phyloP scores from a whole-genome alignment of 2,888 invertebrate species.

The Calameuta pallipes region DNA sequence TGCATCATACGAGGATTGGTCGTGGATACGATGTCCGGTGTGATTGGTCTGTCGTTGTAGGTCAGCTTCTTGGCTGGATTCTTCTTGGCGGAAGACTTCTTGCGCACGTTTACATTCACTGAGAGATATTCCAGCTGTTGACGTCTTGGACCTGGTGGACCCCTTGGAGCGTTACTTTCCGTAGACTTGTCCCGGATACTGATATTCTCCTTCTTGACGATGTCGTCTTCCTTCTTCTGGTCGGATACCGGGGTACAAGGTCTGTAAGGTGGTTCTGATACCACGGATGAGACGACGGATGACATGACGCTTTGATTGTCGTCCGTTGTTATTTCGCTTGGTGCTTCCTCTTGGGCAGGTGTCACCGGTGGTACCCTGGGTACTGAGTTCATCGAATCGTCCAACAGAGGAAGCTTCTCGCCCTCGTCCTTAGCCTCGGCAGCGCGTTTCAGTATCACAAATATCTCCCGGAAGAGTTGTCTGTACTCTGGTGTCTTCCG shows the following conservation, averaged over 20 bases:
- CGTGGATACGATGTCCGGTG: slow-evolving; percentile 69
- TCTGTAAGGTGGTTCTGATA: slow-evolving; percentile 59
- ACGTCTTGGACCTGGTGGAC: slow-evolving; percentile 68
- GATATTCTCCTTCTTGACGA: slow-evolving; percentile 66
- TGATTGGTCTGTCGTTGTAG: slow-evolving; percentile 32
- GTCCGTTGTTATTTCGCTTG: slow-evolving; percentile 75
- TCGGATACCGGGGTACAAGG: slow-evolving; percentile 60
- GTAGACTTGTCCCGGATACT: slow-evolving; percentile 28
- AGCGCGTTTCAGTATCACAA: slow-evolving; percentile 84
- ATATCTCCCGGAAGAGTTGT: slow-evolving; percentile 85
- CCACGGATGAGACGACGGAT: slow-evolving; percentile 74
- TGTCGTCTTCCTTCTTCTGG: slow-evolving; percentile 67
- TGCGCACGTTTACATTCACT: slow-evolving; percentile 75
- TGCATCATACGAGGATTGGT: slow-evolving; percentile 76
- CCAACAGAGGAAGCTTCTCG: slow-evolving; percentile 78
- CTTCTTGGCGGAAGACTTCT: slow-evolving; percentile 75
- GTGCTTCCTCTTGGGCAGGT: slow-evolving; percentile 72
- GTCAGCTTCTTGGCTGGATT: slow-evolving; percentile 59
- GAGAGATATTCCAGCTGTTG: slow-evolving; percentile 82
- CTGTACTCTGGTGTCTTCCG: slow-evolving; percentile 85
- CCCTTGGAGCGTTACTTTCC: slow-evolving; percentile 40
- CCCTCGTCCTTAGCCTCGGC: slow-evolving; percentile 86
- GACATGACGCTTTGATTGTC: slow-evolving; percentile 82
- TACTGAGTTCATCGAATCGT: slow-evolving; percentile 67
- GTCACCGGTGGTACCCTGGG: slow-evolving; percentile 72